Evolutionary conservation across 2,113 vertebrate species (phyloP).

Genomic region (Otolemur garnettii): DNA sequence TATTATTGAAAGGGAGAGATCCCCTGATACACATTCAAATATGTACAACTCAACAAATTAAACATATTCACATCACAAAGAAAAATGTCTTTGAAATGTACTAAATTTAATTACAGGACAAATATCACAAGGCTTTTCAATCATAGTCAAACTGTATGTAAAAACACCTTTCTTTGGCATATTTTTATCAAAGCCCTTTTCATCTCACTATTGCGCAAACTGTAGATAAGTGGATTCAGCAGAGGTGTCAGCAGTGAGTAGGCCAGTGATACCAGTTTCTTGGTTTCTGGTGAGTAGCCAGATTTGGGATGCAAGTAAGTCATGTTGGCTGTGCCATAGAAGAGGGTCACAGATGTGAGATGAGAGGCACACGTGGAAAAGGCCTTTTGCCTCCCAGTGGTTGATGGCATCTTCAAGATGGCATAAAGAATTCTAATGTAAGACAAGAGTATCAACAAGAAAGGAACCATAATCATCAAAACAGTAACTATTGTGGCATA

Average conservation of each 20-base stretch:
- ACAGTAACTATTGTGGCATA: constrained; percentile 54
- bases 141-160: background rate
- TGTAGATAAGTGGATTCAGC: constrained; percentile 70
- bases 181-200: constrained; percentile 50
- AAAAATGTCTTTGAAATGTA: background rate
- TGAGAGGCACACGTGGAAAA: constrained; percentile 71
- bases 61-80: background rate
- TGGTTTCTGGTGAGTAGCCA: constrained; percentile 52
- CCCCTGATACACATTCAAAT: background rate
- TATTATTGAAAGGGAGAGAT: background rate
- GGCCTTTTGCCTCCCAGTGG: constrained; percentile 35
- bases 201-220: constrained; percentile 66
- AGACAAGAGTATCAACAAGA: constrained; percentile 52
- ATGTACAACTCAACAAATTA: background rate
- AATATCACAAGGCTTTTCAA: background rate
- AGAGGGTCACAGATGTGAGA: constrained; percentile 60
- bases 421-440: constrained; percentile 55
- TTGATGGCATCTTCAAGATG: constrained; percentile 64
- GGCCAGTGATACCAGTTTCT: constrained; percentile 71
- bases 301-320: constrained; percentile 72
- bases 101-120: background rate
- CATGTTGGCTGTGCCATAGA: constrained; percentile 61
- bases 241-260: constrained; percentile 70
- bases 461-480: constrained; percentile 50
- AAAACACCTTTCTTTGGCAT: background rate